Evolutionary conservation across 2,797 vertebrate species (phyloP), one percentile per base, ranked within the genome.

Genomic region (Danio aesculapii): DNA sequence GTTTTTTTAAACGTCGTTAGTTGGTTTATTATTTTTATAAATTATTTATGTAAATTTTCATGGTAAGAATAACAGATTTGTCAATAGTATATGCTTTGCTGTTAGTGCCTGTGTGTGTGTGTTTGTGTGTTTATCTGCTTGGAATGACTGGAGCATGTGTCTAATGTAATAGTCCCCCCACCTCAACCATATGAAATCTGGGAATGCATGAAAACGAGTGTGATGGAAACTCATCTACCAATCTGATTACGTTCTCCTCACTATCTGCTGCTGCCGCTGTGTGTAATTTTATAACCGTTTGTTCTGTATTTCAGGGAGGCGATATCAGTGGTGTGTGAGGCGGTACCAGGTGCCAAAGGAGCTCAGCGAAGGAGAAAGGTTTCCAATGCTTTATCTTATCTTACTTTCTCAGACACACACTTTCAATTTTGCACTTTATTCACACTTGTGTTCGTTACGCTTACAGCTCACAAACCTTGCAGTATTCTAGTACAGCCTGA

Each of bases 291-390:
- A 30, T 87, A 49, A 86, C 47, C 86, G 70, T 87, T 41, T 79
- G 58, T 43, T 80, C 72, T 79, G 47, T 72, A 77, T 88, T 86
- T 79, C 93, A 99, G 98, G 91, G 98, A 99, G 91, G 98, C 98
- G 14, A 99, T 99, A 82, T 96, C 97, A 79, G 94, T 98, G 90
- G 97, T 99, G 85, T 99, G 97, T 3, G 98, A 99, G 86, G 97
- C 97, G 0, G 97, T 99, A 85, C 98, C 98, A 0, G 95, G 97
- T 88, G 97, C 97, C 88, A 99, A 98, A 91, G 98, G 97, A 90
- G 96, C 97, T 0, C 91, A 96, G 58, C 92, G 97, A 82, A 94
- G 97, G 88, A 97, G 97, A 92, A 99, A 99, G 97, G 98, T 99
- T 93, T 83, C 87, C 49, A 58, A 11, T 0, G 0, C 62, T 57